These are phyloP conservation scores for Tylochromis polylepis DNA, from an alignment of 2,113 vertebrate species.

Conservation along the genomic window DNA sequence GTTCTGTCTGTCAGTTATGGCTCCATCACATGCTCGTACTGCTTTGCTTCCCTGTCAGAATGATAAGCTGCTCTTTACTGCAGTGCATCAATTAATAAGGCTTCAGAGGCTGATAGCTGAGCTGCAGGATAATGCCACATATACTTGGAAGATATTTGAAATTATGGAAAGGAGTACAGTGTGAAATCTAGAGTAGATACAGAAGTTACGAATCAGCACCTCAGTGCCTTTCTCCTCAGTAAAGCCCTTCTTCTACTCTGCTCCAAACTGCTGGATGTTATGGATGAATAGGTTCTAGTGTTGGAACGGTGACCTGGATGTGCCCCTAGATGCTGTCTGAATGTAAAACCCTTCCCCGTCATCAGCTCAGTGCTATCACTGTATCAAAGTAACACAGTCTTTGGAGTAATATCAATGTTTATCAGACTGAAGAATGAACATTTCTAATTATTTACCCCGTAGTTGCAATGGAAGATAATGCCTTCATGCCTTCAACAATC, in stretches of 20 bases:
- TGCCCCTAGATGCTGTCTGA: conserved; percentile 31
- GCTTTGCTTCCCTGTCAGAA: background rate
- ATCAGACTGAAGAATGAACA: background rate
- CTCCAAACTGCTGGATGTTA: background rate
- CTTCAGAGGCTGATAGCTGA: background rate
- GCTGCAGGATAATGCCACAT: background rate
- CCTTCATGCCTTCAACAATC: background rate
- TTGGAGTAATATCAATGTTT: background rate
- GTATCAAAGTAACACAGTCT: background rate
- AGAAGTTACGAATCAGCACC: background rate
- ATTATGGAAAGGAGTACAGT: background rate
- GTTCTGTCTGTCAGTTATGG: background rate
- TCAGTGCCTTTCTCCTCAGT: background rate
- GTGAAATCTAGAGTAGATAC: background rate
- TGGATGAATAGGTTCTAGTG: conserved; percentile 43
- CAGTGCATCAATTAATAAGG: background rate
- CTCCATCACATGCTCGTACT: background rate
- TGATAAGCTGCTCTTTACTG: background rate
- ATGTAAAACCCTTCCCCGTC: conserved; percentile 4
- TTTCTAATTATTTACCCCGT: background rate
- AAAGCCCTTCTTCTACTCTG: background rate
- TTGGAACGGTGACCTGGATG: conserved; percentile 10
- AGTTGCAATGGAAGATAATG: background rate
- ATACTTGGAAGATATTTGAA: background rate
- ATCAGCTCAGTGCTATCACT: background rate